Conservation (phyloP, 2,113 vertebrate species). For the Rhagologus leucostigma region DNA sequence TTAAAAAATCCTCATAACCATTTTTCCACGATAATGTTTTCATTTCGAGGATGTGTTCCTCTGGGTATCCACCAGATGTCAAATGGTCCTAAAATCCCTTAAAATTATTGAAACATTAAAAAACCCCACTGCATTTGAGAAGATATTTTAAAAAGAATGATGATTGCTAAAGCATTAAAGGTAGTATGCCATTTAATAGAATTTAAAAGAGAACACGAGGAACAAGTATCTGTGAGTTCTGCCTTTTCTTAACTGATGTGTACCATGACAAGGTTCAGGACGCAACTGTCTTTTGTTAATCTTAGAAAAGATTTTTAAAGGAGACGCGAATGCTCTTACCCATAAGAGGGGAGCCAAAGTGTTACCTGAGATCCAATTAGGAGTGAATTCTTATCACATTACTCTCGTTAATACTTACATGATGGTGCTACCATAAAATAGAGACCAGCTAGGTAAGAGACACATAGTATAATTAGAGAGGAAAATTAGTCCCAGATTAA, state of each 20-base stretch:
- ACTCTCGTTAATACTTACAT: background rate
- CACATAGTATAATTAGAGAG: background rate
- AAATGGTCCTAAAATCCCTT: background rate
- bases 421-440: background rate
- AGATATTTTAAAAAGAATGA: background rate
- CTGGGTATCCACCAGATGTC: background rate
- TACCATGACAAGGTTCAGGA: background rate
- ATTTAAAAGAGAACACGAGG: background rate
- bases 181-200: conserved; percentile 1
- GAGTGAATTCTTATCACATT: background rate
- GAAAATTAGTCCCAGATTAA: background rate
- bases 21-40: background rate
- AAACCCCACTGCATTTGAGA: background rate
- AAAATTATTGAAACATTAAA: background rate
- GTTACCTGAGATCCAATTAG: background rate
- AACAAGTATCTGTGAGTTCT: background rate
- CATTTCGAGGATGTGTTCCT: background rate
- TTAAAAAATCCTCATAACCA: background rate
- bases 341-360: background rate
- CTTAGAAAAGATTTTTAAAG: background rate
- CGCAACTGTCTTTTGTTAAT: background rate
- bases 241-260: background rate
- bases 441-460: background rate
- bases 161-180: background rate
- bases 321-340: background rate